Conservation (phyloP, 2,888 invertebrate genomes). For the Caenorhabditis angaria region DNA sequence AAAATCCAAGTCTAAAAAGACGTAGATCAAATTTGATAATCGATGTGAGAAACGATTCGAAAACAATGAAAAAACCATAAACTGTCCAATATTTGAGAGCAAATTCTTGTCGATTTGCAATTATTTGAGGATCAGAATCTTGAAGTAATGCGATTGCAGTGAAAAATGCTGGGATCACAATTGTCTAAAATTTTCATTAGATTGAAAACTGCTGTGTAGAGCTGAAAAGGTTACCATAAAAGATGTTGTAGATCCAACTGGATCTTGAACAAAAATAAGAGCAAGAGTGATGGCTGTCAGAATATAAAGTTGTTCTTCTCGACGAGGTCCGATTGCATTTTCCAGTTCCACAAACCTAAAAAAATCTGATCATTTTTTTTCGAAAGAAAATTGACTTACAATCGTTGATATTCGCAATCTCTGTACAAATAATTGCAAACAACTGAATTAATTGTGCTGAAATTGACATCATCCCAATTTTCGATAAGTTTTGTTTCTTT, state of each 20-base stretch:
- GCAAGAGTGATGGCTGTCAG: not conserved
- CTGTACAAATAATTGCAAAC: constrained; percentile 30
- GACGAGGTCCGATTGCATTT: constrained; percentile 13
- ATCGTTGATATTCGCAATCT: constrained; percentile 9
- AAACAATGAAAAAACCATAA: constrained; percentile 23
- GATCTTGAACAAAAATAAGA: constrained; percentile 24
- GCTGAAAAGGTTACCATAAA: constrained; percentile 17
- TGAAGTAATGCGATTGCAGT: constrained; percentile 9
- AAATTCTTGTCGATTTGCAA: constrained; percentile 11
- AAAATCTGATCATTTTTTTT: not conserved
- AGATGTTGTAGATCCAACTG: constrained; percentile 23
- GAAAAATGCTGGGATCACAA: constrained; percentile 25
- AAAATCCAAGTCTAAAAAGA: constrained; percentile 23
- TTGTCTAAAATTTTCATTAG: constrained; percentile 13
- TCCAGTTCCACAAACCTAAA: constrained; percentile 27
- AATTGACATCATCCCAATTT: constrained; percentile 37
- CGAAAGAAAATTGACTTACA: constrained; percentile 10
- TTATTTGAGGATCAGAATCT: not conserved
- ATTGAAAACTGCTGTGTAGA: not conserved
- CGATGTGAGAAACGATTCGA: constrained; percentile 27
- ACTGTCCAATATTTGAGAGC: constrained; percentile 28
- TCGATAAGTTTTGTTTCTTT: constrained; percentile 19
- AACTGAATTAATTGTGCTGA: constrained; percentile 23
- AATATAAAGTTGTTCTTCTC: constrained; percentile 31
- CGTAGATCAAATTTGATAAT: constrained; percentile 36